These are phyloP conservation scores for Bolborhynchus lineola DNA, from an alignment of 2,113 vertebrate species.

Conservation along the genomic window DNA sequence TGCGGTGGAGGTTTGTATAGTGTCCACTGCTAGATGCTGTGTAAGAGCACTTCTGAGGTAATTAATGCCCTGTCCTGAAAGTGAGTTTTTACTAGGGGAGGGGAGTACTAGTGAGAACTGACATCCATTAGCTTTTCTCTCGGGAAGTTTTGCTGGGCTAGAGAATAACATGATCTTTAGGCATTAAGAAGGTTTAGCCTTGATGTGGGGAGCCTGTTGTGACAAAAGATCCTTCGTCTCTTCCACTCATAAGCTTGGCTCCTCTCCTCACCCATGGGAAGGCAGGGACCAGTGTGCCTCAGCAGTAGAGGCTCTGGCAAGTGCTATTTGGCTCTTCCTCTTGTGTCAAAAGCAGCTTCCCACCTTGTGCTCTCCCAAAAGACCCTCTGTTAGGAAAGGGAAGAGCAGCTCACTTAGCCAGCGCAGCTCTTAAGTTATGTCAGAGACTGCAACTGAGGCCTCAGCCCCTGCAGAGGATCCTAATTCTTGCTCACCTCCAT, in stretches of 20 bases:
- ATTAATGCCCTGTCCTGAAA: conserved; percentile 27
- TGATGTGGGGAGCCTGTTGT: background rate
- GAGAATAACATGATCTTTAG: background rate
- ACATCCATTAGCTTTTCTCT: conserved; percentile 31
- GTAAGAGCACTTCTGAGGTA: conserved; percentile 12
- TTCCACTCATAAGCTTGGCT: background rate
- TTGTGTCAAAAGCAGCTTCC: background rate
- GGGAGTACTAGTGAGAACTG: background rate
- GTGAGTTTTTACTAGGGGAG: background rate
- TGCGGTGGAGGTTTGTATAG: background rate
- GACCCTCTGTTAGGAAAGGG: accelerated
- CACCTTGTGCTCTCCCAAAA: background rate
- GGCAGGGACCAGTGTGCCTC: background rate
- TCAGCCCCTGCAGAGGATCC: background rate
- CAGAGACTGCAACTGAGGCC: background rate
- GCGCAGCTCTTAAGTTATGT: background rate
- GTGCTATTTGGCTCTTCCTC: background rate
- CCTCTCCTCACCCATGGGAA: background rate
- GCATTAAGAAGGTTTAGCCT: background rate
- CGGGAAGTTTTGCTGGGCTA: background rate
- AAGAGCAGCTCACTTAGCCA: background rate
- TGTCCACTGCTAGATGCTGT: background rate
- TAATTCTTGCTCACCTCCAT: background rate
- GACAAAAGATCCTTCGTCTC: background rate
- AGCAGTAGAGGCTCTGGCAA: background rate